Base-by-base conservation (phyloP, 2,797 vertebrate genomes). In the Sebastes elongatus region DNA sequence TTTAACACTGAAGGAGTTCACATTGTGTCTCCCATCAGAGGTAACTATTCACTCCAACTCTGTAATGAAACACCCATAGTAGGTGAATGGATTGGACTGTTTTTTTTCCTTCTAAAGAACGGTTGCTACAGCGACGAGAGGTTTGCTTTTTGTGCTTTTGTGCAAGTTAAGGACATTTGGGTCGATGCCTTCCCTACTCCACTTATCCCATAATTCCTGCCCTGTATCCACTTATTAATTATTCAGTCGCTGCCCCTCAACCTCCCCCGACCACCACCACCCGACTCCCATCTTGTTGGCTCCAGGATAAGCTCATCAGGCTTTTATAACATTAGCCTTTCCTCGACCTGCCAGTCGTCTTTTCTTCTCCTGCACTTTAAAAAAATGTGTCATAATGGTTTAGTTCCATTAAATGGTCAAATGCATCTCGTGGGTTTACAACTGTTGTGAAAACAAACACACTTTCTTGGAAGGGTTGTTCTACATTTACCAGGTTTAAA, bases 151-250 rank as follows among this genome's bases (percentile, higher is more conserved):
- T 73, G 7, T 25, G 20, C 38, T 46, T 33, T n/a, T 64, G 30
- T 64, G 18, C 11, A 70, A 68, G 66, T 85, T 77, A 61, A 68
- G 22, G 20, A 82, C 75, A 86, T 91, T 85, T 79, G 46, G 74
- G 30, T 84, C 11, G 59, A 67, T 78, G 66, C 55, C 22, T 60
- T 69, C 70, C 64, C 28, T 60, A 7, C 71, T 74, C 67, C 20
- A 66, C 55, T 78, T 76, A 71, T 75, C 81, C 84, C 38, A 60
- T 88, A 80, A 82, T 78, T 86, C 78, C 66, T 86, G 56, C 76
- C 62, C 53, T 67, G 49, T 59, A 76, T 83, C 66, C 38, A 75
- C 46, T n/a, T 64, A 32, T 77, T 88, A 74, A 86, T 87, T 85
- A 89, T 80, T 89, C 74, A 80, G 27, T 46, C 13, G 70, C 38